Evolutionary conservation across 2,888 invertebrate species (phyloP).

Genomic region (Suillia variegata): DNA sequence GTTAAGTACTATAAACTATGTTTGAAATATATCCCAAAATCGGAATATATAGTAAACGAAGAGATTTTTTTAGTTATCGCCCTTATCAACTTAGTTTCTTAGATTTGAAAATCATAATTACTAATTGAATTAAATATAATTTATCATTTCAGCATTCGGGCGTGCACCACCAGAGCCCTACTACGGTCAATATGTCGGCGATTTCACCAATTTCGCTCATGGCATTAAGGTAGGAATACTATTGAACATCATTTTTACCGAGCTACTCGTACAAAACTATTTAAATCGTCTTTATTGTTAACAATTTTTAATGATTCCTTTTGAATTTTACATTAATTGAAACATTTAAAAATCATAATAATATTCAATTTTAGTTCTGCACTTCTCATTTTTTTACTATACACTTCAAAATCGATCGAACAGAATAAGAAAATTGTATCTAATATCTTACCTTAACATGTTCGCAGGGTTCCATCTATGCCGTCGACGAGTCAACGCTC

Average conservation of each 20-base stretch:
- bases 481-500: constrained; percentile 86
- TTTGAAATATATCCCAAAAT: too few species aligned
- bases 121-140: too few species aligned
- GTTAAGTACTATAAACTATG: too few species aligned
- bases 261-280: neutral
- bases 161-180: constrained; percentile 67
- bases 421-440: neutral
- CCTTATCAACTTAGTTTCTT: too few species aligned
- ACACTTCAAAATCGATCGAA: neutral
- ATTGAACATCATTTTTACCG: neutral
- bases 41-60: too few species aligned
- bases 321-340: too few species aligned
- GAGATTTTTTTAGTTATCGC: too few species aligned
- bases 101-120: too few species aligned
- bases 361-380: neutral
- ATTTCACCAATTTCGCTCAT: constrained; percentile 75
- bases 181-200: constrained; percentile 79
- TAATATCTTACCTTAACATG: constrained; percentile 3
- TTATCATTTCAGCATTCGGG: constrained; percentile 43
- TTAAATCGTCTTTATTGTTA: too few species aligned
- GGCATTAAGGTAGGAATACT: constrained; percentile 66
- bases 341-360: neutral
- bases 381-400: too few species aligned
- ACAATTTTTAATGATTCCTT: too few species aligned
- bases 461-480: constrained; percentile 75